Percentiles rank a stretch among this genome's conserved stretches.
phyloP scores from a whole-genome alignment of 30 jellyfish, hydroid and myxozoan species.

The Cassiopea xamachana region DNA sequence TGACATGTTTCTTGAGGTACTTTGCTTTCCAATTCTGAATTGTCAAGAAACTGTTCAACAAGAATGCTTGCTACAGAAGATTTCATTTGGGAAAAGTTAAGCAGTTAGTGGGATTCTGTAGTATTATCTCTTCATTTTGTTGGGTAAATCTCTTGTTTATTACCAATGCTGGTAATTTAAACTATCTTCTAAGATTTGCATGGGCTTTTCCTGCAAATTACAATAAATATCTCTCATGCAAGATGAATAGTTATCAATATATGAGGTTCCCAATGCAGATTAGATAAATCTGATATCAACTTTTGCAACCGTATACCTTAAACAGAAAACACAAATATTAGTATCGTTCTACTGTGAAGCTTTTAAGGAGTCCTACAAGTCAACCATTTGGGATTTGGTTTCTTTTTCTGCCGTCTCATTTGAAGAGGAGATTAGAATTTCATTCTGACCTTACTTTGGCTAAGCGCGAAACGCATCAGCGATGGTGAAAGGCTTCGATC shows the following conservation, averaged over 20 bases:
- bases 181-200: no score
- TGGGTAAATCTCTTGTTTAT: no score
- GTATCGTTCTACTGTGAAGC: conserved; percentile 10
- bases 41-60: no score
- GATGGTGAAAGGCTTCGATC: conserved; percentile 57
- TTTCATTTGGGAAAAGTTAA: no score
- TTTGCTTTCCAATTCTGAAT: no score
- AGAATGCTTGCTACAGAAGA: no score
- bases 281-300: conserved; percentile 10
- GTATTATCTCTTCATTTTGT: no score
- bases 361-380: conserved; percentile 26
- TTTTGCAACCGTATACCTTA: conserved; percentile 3
- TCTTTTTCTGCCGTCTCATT: conserved; percentile 22
- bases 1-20: no score
- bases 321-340: conserved; percentile 9
- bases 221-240: no score
- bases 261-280: neutral
- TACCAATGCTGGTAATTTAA: no score
- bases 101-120: no score
- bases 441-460: conserved; percentile 41
- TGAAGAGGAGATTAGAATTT: neutral
- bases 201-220: no score
- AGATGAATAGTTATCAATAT: neutral
- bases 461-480: conserved; percentile 63
- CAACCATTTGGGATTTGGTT: conserved; percentile 16